These are phyloP conservation scores for Harpalus rubripes DNA, from an alignment of 2,888 invertebrate species.

Conservation along the genomic window DNA sequence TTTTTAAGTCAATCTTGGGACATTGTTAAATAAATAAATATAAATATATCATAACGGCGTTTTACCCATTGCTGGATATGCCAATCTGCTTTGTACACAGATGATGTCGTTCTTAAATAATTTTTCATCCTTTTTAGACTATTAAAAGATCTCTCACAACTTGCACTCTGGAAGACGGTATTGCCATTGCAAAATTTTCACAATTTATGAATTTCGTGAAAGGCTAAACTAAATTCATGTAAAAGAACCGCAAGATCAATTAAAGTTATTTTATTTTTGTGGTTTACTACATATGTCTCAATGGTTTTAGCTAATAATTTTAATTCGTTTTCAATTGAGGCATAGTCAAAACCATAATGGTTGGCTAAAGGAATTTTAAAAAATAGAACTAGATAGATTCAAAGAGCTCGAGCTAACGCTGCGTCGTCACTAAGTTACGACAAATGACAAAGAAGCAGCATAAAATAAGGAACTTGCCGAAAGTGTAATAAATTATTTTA, in stretches of 20 bases:
- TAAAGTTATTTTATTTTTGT: not conserved
- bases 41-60: too few relatives aligned
- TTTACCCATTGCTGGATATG: too few relatives aligned
- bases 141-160: slow-evolving; percentile 47
- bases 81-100: too few relatives aligned
- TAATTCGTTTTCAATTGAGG: slow-evolving; percentile 9
- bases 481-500: too few relatives aligned
- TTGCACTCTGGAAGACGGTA: slow-evolving; percentile 44
- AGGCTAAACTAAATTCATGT: slow-evolving; percentile 41
- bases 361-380: slow-evolving; percentile 50
- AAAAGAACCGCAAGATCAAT: slow-evolving; percentile 13
- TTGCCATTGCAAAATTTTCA: too few relatives aligned
- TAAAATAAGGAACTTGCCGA: too few relatives aligned
- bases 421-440: too few relatives aligned
- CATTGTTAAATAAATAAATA: too few relatives aligned
- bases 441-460: too few relatives aligned
- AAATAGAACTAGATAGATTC: slow-evolving; percentile 26
- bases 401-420: too few relatives aligned
- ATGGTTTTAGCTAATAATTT: slow-evolving; percentile 24
- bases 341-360: slow-evolving; percentile 33
- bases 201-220: slow-evolving; percentile 25
- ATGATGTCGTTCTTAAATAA: too few relatives aligned
- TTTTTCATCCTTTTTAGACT: slow-evolving; percentile 51
- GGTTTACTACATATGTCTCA: not conserved
- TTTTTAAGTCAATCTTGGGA: slow-evolving; percentile 19